Evolutionary conservation across 2,113 vertebrate species (phyloP), one percentile per base, ranked within the genome.

Genomic region (Oreochromis niloticus): DNA sequence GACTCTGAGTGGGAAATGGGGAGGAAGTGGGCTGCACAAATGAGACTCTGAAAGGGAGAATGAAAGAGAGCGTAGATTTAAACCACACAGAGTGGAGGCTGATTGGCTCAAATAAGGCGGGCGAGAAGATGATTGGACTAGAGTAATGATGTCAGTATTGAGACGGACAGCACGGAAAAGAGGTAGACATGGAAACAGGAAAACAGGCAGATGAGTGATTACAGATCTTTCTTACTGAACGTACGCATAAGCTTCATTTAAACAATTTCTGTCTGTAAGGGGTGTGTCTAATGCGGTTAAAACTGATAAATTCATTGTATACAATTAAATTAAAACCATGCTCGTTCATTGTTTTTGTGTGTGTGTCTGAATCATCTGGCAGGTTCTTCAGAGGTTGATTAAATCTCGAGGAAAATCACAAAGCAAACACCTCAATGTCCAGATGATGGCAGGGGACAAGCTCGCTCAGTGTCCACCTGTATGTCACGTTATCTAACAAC

Each of bases 391-490:
- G 93, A 93, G 98, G 82, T 97, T 99, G 89, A 97, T 99, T 92
- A 99, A 99, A 84, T 99, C 98, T 91, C 96, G 98, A 6, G 98
- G 98, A 34, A 99, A 99, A 94, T 99, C 98, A 1, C 98, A 99
- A 93, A 98, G 98, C 96, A 99, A 99, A 95, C 98, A 99, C 86
- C 97, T 99, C 82, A 99, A 99, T 0, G 98, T 99, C 80, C 98
- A 99, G 95, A 98, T 99, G 98, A 98, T 99, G 98, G 98, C 98
- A 0, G 98, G 98, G 0, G 98, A 99, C 93, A 99, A 99, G 86
- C 96, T 99, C 71, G 97, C 98, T 80, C 98, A 99, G 95, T 99
- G 98, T 89, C 98, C 98, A 13, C 97, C 98, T 7, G 98, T 99
- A 95, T 93, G 98, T 92, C 54, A 27, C 22, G 16, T 13, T 78